These are phyloP conservation scores for Oncopeltus fasciatus DNA, from an alignment of 1,140 invertebrate species.

Conservation along the genomic window DNA sequence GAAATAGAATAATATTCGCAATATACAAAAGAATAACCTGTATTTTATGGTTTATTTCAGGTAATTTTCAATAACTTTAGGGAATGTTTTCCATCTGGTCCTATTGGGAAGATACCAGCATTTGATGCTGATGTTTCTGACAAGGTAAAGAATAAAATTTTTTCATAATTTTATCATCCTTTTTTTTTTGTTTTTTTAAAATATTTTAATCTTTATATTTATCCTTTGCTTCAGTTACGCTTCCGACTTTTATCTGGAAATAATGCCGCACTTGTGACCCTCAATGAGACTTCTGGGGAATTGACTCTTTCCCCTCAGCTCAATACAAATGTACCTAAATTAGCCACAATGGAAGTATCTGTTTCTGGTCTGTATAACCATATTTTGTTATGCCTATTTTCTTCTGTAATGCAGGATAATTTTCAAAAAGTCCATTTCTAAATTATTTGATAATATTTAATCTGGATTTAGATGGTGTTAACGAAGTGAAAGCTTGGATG, in stretches of 20 bases:
- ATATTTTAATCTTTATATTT: not conserved
- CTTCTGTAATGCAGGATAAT: not conserved
- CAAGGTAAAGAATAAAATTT: constrained; percentile 31
- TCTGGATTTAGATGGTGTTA: constrained; percentile 68
- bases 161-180: constrained; percentile 8
- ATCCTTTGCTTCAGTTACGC: constrained; percentile 30
- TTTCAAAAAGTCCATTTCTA: no score
- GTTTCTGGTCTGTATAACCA: constrained; percentile 52
- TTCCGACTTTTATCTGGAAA: constrained; percentile 83
- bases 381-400: not conserved
- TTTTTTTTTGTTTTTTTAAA: constrained; percentile 6
- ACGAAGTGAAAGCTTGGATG: constrained; percentile 81
- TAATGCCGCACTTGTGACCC: constrained; percentile 72
- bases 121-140: constrained; percentile 86
- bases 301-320: constrained; percentile 79
- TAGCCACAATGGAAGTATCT: constrained; percentile 85
- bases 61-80: constrained; percentile 94
- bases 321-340: constrained; percentile 89
- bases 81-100: constrained; percentile 76
- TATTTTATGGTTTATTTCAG: no score
- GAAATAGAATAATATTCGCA: no score
- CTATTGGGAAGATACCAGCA: constrained; percentile 82
- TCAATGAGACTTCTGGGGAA: constrained; percentile 73
- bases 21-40: no score
- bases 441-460: no score